phyloP scores from a whole-genome alignment of 2,113 vertebrate species.

The Struthio camelus region DNA sequence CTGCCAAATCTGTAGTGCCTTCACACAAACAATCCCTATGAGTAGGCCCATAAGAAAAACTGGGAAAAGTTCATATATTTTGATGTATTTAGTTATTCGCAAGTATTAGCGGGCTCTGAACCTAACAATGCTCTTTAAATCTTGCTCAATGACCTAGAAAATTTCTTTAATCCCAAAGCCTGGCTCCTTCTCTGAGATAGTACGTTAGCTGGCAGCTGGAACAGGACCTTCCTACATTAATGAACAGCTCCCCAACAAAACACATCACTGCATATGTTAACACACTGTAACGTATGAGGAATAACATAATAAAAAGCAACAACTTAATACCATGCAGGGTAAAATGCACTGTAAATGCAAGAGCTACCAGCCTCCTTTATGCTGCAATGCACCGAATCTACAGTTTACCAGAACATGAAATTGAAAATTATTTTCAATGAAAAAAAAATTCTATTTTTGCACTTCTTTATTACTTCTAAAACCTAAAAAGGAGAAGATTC shows the following conservation, averaged over 20 bases:
- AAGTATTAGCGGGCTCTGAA: not conserved
- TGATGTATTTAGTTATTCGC: fast-evolving
- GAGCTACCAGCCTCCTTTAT: not conserved
- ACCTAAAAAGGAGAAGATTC: not conserved
- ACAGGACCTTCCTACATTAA: not conserved
- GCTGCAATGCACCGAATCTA: not conserved
- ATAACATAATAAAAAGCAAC: not conserved
- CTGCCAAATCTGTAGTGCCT: fast-evolving
- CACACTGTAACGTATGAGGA: not conserved
- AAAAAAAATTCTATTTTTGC: not conserved
- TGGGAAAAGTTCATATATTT: fast-evolving
- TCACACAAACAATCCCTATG: not conserved
- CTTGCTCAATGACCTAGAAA: not conserved
- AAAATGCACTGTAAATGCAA: not conserved
- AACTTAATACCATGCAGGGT: not conserved
- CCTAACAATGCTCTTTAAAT: not conserved
- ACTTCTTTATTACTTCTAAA: not conserved
- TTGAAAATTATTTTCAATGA: not conserved
- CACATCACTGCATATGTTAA: not conserved
- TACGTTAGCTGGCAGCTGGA: not conserved
- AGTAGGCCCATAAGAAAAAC: not conserved
- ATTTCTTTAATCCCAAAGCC: not conserved
- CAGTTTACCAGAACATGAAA: not conserved
- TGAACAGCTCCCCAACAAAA: not conserved
- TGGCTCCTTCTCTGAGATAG: not conserved